Evolutionary conservation across 2,113 vertebrate species (phyloP), one percentile per base, ranked within the genome.

Genomic region (Epinephelus lanceolatus): DNA sequence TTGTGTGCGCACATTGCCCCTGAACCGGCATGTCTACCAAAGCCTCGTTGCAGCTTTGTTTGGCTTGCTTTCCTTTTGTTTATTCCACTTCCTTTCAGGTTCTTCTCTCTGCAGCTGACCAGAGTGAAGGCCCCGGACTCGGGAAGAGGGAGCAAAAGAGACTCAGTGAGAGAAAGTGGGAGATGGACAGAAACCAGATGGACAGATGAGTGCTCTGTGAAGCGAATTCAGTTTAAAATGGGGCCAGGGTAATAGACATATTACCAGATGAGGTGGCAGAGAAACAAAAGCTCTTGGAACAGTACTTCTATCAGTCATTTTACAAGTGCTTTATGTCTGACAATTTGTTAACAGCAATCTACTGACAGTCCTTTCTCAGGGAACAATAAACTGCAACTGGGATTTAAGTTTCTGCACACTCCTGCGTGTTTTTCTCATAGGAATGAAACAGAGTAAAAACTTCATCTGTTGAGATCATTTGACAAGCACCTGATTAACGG

Each of bases 91-190:
- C 92, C 84, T 93, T 86, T 92, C 81, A 87, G 86, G 76, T 81
- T 75, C 78, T 37, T 89, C 80, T 78, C 85, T 52, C 85, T 86
- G 88, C 92, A 94, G 93, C 91, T 90, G 92, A 94, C 87, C 81
- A 81, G 57, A 74, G 60, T 9, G 53, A 68, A 25, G 60, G 81
- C 66, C 74, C 56, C 10, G 6, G 62, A 59, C 27, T 66, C 72
- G 7, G 5, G 76, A 66, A 71, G 53, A 67, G 65, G 40, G 62
- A 83, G 55, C 6, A 4, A 78, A 80, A 73, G n/a, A 79, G 30
- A 68, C 71, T 53, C 45, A 23, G 40, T 53, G 62, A 73, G 55
- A 73, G 45, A 76, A 25, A 51, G 51, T 23, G 78, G 47, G 45
- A 17, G 59, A 57, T 11, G 5, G 53, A 60, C 66, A 55, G 51